phyloP scores from a whole-genome alignment of 2,888 invertebrate genomes.

The Tenthredo scrophulariae region DNA sequence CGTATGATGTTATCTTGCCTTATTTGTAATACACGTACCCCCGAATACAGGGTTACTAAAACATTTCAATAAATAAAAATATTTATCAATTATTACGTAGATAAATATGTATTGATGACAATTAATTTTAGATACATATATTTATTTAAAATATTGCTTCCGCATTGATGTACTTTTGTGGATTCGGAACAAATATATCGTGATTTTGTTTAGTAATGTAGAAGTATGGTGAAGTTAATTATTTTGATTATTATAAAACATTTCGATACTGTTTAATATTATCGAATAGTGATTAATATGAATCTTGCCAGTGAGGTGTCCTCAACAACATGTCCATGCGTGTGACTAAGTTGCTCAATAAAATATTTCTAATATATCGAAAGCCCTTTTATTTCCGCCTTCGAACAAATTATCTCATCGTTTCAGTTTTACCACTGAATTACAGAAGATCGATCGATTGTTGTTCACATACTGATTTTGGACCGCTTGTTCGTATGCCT shows the following conservation, averaged over 20 bases:
- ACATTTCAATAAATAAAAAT: constrained; percentile 3
- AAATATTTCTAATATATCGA: constrained; percentile 61
- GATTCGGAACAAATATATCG: constrained; percentile 1
- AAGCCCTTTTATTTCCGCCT: not conserved
- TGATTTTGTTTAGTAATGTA: not conserved
- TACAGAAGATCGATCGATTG: not conserved
- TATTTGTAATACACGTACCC: constrained; percentile 36
- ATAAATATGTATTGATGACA: constrained; percentile 8
- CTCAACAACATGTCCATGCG: constrained; percentile 59
- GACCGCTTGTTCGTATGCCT: not conserved
- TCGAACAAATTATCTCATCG: not conserved
- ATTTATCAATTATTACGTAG: not conserved
- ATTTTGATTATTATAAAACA: not conserved
- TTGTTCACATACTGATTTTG: not conserved
- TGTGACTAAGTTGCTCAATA: constrained; percentile 70
- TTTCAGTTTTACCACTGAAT: not conserved
- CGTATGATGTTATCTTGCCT: constrained; percentile 32
- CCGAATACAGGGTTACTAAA: constrained; percentile 11
- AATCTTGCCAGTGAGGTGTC: constrained; percentile 63
- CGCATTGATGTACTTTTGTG: constrained; percentile 7
- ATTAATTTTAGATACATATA: not conserved
- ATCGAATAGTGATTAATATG: constrained; percentile 24
- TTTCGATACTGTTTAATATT: not conserved
- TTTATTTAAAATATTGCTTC: constrained; percentile 17
- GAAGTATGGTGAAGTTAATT: constrained; percentile 13